Base-by-base conservation (phyloP, 1,140 invertebrate species). In the Arctopsyche grandis region DNA sequence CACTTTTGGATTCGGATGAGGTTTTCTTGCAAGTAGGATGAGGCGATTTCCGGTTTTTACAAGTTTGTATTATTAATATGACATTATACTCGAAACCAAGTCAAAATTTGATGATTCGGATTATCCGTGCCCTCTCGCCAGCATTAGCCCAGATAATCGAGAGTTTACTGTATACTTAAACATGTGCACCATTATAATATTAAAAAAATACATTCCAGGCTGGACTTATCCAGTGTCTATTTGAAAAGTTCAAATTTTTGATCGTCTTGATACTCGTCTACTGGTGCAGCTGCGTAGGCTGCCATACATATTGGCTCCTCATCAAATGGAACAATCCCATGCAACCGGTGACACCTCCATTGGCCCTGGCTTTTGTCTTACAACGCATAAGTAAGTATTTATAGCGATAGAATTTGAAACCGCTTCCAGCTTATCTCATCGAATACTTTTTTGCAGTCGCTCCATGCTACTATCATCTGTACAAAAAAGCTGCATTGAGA, bases 381-480 rank as follows among this genome's bases (percentile, higher is more conserved):
- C 81, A 82, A 69, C 46, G 79, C 38, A 82, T 44, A 48, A 21
- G 81, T 82, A 79, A 82, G 76, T 73, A 43, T 69, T 14, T 76
- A 10, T 63, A 56, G 9, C 24, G 44, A 56, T 58, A 21, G 1
- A 76, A 10, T 44, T 63, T 75, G n/a, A n/a, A n/a, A n/a, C n/a
- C n/a, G n/a, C 38, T 43, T 44, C 4, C 26, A 22, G 21, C 58
- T 60, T 14, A 4, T 26, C 19, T 78, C 19, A 10, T 70, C 12
- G 16, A 10, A 43, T 63, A 21, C 58, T 24, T 69, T 79, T 80
- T 87, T 89, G 56, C 82, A 94, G 93, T 92, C 86, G 91, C 93
- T 43, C 90, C 92, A 14, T 88, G 93, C 70, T 94, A 94, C 85
- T 94, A 94, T 85, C 93, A 93, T 81, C 91, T 91, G 77, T 93